Base-by-base conservation (phyloP, 2,888 invertebrate species). In the Chironomus riparius region DNA sequence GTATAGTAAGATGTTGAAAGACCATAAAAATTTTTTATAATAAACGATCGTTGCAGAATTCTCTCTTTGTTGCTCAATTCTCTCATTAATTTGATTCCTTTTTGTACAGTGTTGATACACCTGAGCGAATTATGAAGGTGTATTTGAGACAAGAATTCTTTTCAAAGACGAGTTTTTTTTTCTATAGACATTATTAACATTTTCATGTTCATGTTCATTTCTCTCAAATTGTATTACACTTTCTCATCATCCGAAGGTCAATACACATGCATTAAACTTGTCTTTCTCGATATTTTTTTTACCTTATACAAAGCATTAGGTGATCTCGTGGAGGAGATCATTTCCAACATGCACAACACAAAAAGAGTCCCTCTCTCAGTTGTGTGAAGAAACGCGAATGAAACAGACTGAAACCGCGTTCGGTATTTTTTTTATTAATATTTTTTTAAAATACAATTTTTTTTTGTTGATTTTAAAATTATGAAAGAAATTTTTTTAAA, bases 331-430 rank as follows among this genome's bases (percentile, higher is more conserved):
- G 24, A 18, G 56, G 56, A 56, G 56, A 56, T 56, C 21, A 24
- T 4, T 10, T 65, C 21, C 65, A 18, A 56, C 56, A 56, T 18
- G n/a, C 56, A 18, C 56, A 56, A 47, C 7, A 70, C 10, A 70
- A 47, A 48, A n/a, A 65, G 21, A 4, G 4, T 12, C 13, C 22
- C 12, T 47, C 22, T 71, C 72, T 73, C 72, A 73, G 72, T 73
- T 73, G 72, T 73, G 62, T 22, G 62, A 50, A 15, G 71, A 24
- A 71, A 61, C 72, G 72, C 72, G 72, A 73, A 47, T 48, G 71
- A 71, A 7, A 50, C 56, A 73, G 72, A 56, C 56, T 71, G 71
- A 73, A 73, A 73, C 62, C 72, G 28, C 72, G 72, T 62, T 73
- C 71, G 72, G 62, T 18, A 15, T 56, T 15, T 56, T 56, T 18